Evolutionary conservation across 2,113 vertebrate genomes (phyloP).

Genomic region (Pseudorasbora parva): DNA sequence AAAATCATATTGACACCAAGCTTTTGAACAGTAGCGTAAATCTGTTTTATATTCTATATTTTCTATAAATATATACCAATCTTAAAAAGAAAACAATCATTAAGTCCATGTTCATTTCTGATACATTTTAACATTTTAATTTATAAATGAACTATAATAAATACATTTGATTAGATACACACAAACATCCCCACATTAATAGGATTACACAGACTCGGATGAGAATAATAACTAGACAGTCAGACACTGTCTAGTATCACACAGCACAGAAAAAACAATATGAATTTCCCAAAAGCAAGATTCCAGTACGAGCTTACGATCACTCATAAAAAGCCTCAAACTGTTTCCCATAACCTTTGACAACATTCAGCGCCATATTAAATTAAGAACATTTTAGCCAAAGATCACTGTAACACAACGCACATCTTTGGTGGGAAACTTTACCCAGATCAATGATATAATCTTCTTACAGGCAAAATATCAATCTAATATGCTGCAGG

Average conservation of each 20-base stretch:
- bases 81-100: background rate
- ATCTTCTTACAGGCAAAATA: slow-evolving; percentile 43
- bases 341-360: slow-evolving; percentile 32
- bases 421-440: slow-evolving; percentile 33
- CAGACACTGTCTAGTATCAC: slow-evolving; percentile 5
- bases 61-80: background rate
- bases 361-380: slow-evolving; percentile 30
- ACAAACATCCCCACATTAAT: slow-evolving; percentile 12
- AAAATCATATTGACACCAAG: background rate
- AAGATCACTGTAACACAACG: slow-evolving; percentile 41
- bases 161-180: background rate
- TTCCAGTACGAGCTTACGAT: slow-evolving; percentile 24
- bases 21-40: background rate
- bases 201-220: background rate
- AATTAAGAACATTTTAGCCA: slow-evolving; percentile 41
- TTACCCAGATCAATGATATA: slow-evolving; percentile 35
- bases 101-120: background rate
- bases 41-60: too few species aligned
- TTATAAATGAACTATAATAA: background rate
- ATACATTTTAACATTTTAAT: background rate
- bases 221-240: background rate
- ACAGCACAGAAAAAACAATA: slow-evolving; percentile 7
- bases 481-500: slow-evolving; percentile 30
- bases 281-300: slow-evolving; percentile 26
- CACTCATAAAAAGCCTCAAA: slow-evolving; percentile 25